Percentiles rank a stretch among this genome's conserved stretches.
These are phyloP conservation scores for Dynastes tityus DNA, from an alignment of 2,888 invertebrate genomes.

Conservation along the genomic window DNA sequence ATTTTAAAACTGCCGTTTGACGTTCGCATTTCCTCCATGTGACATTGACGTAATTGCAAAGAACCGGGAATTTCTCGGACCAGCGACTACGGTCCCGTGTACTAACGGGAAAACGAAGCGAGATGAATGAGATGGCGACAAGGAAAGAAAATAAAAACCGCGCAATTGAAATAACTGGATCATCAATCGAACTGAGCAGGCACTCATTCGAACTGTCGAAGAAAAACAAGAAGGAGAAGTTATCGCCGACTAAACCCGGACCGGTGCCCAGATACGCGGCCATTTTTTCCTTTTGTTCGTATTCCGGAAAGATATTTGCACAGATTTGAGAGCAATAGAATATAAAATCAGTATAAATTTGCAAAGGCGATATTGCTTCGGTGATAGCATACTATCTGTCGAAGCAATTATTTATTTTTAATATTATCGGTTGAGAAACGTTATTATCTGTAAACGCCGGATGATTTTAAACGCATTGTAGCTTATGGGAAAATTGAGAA, in stretches of 20 bases:
- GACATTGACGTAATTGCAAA: conserved; percentile 4
- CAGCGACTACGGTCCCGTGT: not conserved
- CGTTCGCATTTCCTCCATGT: conserved; percentile 1
- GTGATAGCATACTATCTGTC: conserved; percentile 9
- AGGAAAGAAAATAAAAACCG: conserved; percentile 21
- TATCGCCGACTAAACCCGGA: conserved; percentile 27
- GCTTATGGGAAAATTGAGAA: no score
- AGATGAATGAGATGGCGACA: conserved; percentile 3
- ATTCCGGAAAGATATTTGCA: conserved; percentile 19
- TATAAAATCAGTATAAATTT: conserved; percentile 43
- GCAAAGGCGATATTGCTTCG: conserved; percentile 17
- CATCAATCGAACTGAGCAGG: conserved; percentile 25
- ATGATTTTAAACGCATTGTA: not conserved
- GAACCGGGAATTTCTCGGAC: conserved; percentile 17
- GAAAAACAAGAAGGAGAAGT: conserved; percentile 9
- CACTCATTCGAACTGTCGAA: conserved; percentile 8
- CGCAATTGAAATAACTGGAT: conserved; percentile 39
- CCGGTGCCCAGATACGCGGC: conserved; percentile 27
- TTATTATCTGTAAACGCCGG: not conserved
- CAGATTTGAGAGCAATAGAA: conserved; percentile 31
- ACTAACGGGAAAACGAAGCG: not conserved
- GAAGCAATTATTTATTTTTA: conserved; percentile 17
- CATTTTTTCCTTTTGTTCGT: conserved; percentile 33
- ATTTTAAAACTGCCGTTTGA: no score
- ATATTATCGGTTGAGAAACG: not conserved